These are phyloP conservation scores for Martes martes DNA, from an alignment of 2,113 vertebrate genomes.

Conservation along the genomic window DNA sequence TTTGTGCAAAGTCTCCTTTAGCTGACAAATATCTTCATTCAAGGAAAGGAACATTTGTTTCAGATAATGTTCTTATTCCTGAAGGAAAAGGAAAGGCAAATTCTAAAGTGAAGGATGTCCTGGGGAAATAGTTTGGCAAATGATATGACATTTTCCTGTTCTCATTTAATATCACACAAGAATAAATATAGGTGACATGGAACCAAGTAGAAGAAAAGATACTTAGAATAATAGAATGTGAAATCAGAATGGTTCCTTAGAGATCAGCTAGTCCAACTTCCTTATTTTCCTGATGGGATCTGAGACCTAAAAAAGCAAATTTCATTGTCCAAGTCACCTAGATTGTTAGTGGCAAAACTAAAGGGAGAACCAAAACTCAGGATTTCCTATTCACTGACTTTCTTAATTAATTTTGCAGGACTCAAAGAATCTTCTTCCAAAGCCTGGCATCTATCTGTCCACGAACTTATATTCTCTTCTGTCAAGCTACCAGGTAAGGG, in stretches of 20 bases:
- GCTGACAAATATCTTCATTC: conserved; percentile 53
- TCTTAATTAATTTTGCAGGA: not conserved
- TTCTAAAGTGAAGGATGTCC: conserved; percentile 42
- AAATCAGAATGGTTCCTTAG: conserved; percentile 34
- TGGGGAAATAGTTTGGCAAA: conserved; percentile 49
- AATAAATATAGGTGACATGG: conserved; percentile 31
- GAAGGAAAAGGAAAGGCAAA: conserved; percentile 60
- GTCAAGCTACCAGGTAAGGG: not conserved
- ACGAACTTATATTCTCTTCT: not conserved
- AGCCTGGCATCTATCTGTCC: not conserved
- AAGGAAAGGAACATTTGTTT: conserved; percentile 56
- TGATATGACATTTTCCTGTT: conserved; percentile 51
- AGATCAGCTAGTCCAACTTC: not conserved
- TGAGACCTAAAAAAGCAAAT: not conserved
- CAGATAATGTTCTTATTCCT: conserved; percentile 33
- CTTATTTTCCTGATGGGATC: conserved; percentile 45
- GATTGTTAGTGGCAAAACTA: not conserved
- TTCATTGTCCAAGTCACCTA: not conserved
- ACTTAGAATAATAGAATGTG: conserved; percentile 8
- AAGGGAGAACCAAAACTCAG: conserved; percentile 1
- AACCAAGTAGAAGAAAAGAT: conserved; percentile 30
- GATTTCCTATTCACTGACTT: not conserved
- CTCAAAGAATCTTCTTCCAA: not conserved
- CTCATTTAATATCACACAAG: conserved; percentile 44
- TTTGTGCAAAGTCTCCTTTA: conserved; percentile 30